Base-by-base conservation (phyloP, 2,113 vertebrate species). In the Ancistrus triradiatus region DNA sequence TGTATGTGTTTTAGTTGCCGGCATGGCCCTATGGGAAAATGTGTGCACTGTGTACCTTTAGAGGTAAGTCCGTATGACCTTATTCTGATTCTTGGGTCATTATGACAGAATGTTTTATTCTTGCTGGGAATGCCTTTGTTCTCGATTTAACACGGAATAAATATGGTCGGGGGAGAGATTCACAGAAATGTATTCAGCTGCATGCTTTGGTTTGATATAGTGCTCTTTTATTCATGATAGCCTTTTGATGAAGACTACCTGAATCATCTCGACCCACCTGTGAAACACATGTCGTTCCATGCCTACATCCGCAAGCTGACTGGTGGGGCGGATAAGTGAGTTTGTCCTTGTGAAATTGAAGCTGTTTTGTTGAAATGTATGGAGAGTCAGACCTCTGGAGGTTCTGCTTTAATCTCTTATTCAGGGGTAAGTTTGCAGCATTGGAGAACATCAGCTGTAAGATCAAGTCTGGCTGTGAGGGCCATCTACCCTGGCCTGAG, bases 221-320 rank as follows among this genome's bases (percentile, higher is more conserved):
- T 0, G 18, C 24, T 31, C 25, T 66, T 5, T 44, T 62, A 21
- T 47, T 21, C 73, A 66, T 65, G 4, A 64, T 84, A 98, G 96
- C 96, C 95, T 53, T 99, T 98, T 68, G 96, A 99, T 24, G 96
- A 98, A 80, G 96, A 99, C 87, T 99, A 99, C 85, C 88, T 98
- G 76, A 97, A 98, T 83, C 96, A 98, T 72, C 89, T 99, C 10
- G 96, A 99, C 77, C 96, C 96, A 7, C 96, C 96, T 0, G 96
- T 99, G 79, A 99, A 99, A 84, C 95, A 99, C 80, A 98, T 99
- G 95, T 98, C 96, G 61, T 99, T 99, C 86, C 96, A 99, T 63
- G 96, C 96, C 55, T 97, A 99, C 77, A 93, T 98, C 77, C 94
- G 95, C 70, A 99, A 99, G 83, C 89, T 98, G 85, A 99, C 95